phyloP scores from a whole-genome alignment of 1,140 invertebrate genomes.

The Drosophila lini region DNA sequence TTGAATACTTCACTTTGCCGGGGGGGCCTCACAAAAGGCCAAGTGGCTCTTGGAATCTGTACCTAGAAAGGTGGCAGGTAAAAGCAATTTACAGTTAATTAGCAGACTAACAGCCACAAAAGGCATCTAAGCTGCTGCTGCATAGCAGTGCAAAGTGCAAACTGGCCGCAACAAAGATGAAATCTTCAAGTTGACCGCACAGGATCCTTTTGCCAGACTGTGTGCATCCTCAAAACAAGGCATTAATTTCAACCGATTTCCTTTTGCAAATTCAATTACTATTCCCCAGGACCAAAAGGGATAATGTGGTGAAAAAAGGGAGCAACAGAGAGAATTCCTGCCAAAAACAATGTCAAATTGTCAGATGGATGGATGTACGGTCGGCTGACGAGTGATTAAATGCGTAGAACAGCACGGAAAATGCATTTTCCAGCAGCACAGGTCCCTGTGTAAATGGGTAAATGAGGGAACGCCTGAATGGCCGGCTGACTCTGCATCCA shows the following conservation, averaged over 20 bases:
- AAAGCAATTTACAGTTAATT: slow-evolving; percentile 58
- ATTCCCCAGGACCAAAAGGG: background rate
- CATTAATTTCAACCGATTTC: slow-evolving; percentile 38
- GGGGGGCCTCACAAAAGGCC: background rate
- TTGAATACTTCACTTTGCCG: slow-evolving; percentile 26
- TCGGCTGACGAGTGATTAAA: slow-evolving; percentile 9
- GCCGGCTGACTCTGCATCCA: slow-evolving; percentile 34
- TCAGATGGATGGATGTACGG: slow-evolving; percentile 11
- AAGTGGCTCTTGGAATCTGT: background rate
- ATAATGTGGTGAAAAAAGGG: background rate
- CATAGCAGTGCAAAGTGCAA: slow-evolving; percentile 16
- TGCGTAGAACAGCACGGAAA: slow-evolving; percentile 8
- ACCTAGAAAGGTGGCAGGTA: slow-evolving; percentile 18
- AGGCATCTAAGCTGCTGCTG: slow-evolving; percentile 18
- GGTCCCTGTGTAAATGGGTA: slow-evolving; percentile 16
- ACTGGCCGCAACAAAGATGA: slow-evolving; percentile 22
- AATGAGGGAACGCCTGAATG: slow-evolving; percentile 18
- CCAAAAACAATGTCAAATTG: slow-evolving; percentile 41
- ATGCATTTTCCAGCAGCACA: slow-evolving; percentile 17
- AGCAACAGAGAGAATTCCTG: background rate
- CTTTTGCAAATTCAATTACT: slow-evolving; percentile 31
- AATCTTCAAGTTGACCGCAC: slow-evolving; percentile 15
- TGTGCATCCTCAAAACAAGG: slow-evolving; percentile 3
- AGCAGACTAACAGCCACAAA: slow-evolving; percentile 34
- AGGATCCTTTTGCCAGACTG: slow-evolving; percentile 11